Percentiles rank a stretch among this genome's conserved stretches.
phyloP scores from a whole-genome alignment of 2,797 vertebrate genomes.

The Neoniphon sammara region DNA sequence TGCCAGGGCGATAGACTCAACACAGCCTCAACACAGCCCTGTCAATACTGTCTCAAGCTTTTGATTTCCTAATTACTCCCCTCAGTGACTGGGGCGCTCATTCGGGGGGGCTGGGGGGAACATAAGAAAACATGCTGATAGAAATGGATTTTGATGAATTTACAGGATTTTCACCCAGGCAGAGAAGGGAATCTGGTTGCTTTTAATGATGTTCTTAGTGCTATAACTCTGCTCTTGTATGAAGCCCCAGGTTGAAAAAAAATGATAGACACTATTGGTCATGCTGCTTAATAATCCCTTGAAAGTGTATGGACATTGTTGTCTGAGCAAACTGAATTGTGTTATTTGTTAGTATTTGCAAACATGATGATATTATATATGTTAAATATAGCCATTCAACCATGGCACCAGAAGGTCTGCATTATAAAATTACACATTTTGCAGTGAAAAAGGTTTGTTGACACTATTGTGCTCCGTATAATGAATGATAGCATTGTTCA shows the following conservation, averaged over 20 bases:
- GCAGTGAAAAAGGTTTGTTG: constrained; percentile 52
- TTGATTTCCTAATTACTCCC: constrained; percentile 75
- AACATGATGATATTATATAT: not conserved
- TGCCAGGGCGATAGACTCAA: constrained; percentile 76
- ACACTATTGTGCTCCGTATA: constrained; percentile 53
- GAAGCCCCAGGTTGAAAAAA: constrained; percentile 7
- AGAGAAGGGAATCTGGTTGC: constrained; percentile 18
- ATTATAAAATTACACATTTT: constrained; percentile 46
- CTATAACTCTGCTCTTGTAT: constrained; percentile 25
- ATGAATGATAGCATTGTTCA: constrained; percentile 66
- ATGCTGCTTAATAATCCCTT: constrained; percentile 8
- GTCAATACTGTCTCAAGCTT: constrained; percentile 78
- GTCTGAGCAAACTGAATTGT: constrained; percentile 20
- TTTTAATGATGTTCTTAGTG: constrained; percentile 55
- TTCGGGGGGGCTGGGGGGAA: constrained; percentile 49
- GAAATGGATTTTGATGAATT: constrained; percentile 56
- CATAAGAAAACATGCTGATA: constrained; percentile 57
- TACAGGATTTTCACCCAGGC: constrained; percentile 37
- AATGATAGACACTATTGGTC: constrained; percentile 10
- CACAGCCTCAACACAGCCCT: constrained; percentile 50
- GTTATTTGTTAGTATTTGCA: not conserved
- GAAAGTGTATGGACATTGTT: constrained; percentile 37
- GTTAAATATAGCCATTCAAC: not conserved
- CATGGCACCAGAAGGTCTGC: not conserved
- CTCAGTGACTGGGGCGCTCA: constrained; percentile 62